A percentile compares a stretch with the other conserved stretches of the same genome.
Conservation (phyloP, 2,888 invertebrate species). For the Torymus texanus region DNA sequence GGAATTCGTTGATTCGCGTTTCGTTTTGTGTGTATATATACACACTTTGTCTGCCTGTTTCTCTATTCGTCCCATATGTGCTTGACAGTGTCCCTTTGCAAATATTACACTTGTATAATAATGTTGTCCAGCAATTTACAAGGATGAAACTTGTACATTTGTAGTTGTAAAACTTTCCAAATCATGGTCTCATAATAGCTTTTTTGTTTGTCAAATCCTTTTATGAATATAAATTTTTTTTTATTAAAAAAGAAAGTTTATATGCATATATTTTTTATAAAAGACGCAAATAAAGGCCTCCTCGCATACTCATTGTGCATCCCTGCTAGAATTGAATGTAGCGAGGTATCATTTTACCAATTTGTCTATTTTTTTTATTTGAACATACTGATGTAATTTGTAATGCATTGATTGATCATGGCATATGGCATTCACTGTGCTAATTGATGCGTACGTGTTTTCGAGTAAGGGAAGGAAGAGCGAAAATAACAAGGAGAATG, state of each 20-base stretch:
- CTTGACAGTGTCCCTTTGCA: conserved; percentile 60
- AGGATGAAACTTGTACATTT: background rate
- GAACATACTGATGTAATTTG: conserved; percentile 37
- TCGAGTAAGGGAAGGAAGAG: conserved; percentile 44
- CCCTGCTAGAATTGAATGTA: conserved; percentile 68
- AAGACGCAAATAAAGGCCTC: conserved; percentile 59
- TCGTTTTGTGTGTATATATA: background rate
- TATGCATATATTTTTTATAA: conserved; percentile 1
- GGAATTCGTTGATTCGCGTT: conserved; percentile 41
- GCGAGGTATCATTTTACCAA: conserved; percentile 66
- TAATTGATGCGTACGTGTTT: conserved; percentile 41
- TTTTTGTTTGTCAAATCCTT: background rate
- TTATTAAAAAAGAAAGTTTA: conserved; percentile 18
- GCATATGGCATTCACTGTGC: conserved; percentile 38
- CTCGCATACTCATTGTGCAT: conserved; percentile 76
- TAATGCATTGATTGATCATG: conserved; percentile 43
- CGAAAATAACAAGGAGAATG: conserved; percentile 56
- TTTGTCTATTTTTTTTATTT: conserved; percentile 27
- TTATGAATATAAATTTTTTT: conserved; percentile 13
- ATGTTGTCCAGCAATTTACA: background rate
- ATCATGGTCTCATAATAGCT: background rate
- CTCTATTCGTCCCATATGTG: conserved; percentile 66
- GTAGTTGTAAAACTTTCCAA: background rate
- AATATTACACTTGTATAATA: conserved; percentile 39
- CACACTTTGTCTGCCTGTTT: conserved; percentile 60